Conservation (phyloP, 2,113 vertebrate species). For the Chunga burmeisteri region DNA sequence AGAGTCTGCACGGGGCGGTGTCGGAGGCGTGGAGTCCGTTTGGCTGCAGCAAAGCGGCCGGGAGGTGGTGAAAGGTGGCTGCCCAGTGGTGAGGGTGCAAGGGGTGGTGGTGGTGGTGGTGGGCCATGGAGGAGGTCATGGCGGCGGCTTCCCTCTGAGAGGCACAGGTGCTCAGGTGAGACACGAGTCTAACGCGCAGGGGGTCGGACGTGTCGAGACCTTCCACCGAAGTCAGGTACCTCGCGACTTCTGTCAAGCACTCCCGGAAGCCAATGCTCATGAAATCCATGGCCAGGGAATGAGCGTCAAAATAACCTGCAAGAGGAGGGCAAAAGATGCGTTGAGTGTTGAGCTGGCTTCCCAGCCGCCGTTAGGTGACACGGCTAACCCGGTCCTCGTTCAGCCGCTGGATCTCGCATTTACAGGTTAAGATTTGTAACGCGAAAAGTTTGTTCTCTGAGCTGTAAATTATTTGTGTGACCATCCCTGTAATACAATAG, state of each 20-base stretch:
- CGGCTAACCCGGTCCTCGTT: background rate
- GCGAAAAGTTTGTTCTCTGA: background rate
- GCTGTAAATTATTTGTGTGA: constrained; percentile 1
- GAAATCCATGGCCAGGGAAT: constrained; percentile 93
- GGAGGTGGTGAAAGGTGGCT: constrained; percentile 81
- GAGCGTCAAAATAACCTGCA: constrained; percentile 87
- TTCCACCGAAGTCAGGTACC: constrained; percentile 89
- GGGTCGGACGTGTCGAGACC: constrained; percentile 87
- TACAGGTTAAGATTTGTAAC: background rate
- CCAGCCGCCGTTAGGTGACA: rapidly evolving
- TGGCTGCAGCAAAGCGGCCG: constrained; percentile 78
- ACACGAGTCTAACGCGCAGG: constrained; percentile 84
- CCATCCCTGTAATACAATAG: constrained; percentile 9
- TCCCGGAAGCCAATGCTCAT: constrained; percentile 95
- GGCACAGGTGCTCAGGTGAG: constrained; percentile 90
- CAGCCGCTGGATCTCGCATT: background rate
- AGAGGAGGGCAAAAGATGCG: background rate
- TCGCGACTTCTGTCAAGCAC: constrained; percentile 88
- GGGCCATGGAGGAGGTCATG: constrained; percentile 81
- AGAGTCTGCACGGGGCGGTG: constrained; percentile 72
- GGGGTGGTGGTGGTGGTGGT: constrained; percentile 63
- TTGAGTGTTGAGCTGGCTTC: background rate
- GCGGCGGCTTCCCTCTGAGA: constrained; percentile 87
- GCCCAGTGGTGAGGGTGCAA: constrained; percentile 87
- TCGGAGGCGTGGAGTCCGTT: constrained; percentile 77